Base-by-base conservation (phyloP, 2,113 vertebrate genomes). In the Abramis brama region DNA sequence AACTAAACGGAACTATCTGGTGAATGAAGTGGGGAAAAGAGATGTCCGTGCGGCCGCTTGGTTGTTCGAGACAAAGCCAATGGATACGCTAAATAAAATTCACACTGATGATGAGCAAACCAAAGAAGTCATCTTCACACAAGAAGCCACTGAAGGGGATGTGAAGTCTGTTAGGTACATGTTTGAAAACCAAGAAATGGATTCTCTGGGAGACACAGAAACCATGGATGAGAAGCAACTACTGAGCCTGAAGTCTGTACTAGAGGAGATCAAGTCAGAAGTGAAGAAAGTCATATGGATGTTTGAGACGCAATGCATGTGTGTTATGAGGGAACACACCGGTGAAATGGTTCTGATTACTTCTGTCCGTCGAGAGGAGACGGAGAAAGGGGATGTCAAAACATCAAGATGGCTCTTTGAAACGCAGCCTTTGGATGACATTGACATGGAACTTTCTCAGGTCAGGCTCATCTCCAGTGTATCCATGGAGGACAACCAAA, bases 51-150 rank as follows among this genome's bases (percentile, higher is more conserved):
- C 94, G 83, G 95, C 95, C 1, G 93, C 90, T 0, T 96, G 96
- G 94, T 88, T 97, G 90, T 97, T 96, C 93, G 96, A 98, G 96
- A 97, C 94, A 25, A 95, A 95, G 76, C 90, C 94, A 4, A 92
- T 97, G 91, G 95, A 96, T 50, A 91, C 88, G 0, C 89, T 92
- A n/a, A 97, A 97, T 92, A 96, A 96, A 93, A 95, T 95, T 74
- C 91, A 95, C 59, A 82, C 91, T 0, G 85, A 93, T 25, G 92
- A 95, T 79, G 94, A 96, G 82, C 90, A 96, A 85, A 73, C 43
- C 7, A 91, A 90, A 85, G 91, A 92, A 89, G 86, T 95, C 73
- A 87, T 95, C 43, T 94, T 95, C 60, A 94, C 93, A 60, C 92
- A 95, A 68, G 93, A 96, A 68, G 93, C 94, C 90, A 89, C 89